Evolutionary conservation across 2,888 invertebrate species (phyloP), one percentile per base, ranked within the genome.

Genomic region (Ommatoiulus sabulosus): DNA sequence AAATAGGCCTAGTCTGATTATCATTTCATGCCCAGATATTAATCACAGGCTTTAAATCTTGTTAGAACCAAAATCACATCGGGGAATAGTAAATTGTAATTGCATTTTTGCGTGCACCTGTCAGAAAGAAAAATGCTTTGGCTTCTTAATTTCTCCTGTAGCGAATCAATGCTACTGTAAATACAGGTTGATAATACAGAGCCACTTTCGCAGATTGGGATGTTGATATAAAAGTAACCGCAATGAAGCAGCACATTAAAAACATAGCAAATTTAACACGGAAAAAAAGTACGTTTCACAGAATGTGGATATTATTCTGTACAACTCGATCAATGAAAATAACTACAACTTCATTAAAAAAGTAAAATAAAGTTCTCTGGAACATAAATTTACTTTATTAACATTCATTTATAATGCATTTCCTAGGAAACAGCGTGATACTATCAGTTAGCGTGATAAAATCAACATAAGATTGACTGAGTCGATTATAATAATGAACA

Each of bases 41-140:
- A 85, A 85, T 85, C 44, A 85, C 46, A 44, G 85, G 44, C 20
- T 85, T 85, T 85, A 85, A 85, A 85, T 85, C 46, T 85, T 85
- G 46, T 44, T 44, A 20, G 44, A 46, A 24, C 24, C 7, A 10
- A 72, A 24, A 72, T 72, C 72, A 20, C 85, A 85, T 46, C 85
- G 85, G 44, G 44, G 85, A 44, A 85, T 44, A 44, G 44, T 85
- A 85, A 85, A 85, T 24, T 72, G 85, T 85, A 85, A 85, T 85
- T 85, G 85, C 85, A 85, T 44, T 44, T 85, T 85, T 85, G 85
- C 85, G 85, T 85, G 85, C 35, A 85, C 72, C 72, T 72, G 72
- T 72, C 72, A 72, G 5, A 24, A 72, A 72, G 72, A 72, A 72
- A 72, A 24, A 72, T 72, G 24, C 3, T 72, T 10, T 8, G 7